Evolutionary conservation across 2,113 vertebrate genomes (phyloP).

Genomic region (Rutilus rutilus): DNA sequence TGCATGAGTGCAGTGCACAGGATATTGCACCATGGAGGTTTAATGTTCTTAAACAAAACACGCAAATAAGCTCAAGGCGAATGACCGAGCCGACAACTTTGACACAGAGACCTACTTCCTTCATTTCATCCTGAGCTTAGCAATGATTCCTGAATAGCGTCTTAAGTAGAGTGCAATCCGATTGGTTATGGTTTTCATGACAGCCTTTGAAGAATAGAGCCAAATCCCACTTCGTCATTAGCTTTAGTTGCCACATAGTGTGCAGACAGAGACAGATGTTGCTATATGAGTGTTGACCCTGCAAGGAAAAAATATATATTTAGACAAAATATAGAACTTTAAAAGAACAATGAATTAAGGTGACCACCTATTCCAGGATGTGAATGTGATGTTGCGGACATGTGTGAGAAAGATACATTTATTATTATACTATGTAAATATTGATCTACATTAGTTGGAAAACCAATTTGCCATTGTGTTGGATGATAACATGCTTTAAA

Average conservation of each 20-base stretch:
- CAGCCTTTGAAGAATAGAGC: background rate
- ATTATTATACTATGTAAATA: no score
- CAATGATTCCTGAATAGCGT: background rate
- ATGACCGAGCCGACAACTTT: background rate
- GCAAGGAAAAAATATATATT: background rate
- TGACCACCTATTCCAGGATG: no score
- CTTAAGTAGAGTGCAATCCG: constrained; percentile 4
- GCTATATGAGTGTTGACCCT: background rate
- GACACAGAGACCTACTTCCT: background rate
- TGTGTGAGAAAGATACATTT: no score
- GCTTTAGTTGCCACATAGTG: background rate
- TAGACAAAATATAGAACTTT: background rate
- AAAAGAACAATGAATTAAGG: background rate
- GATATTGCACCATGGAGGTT: background rate
- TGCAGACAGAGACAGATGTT: background rate
- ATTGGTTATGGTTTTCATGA: constrained; percentile 6
- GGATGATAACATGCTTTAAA: no score
- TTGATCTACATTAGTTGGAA: no score
- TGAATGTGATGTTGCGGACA: no score
- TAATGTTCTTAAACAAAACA: constrained; percentile 6
- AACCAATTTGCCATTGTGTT: no score
- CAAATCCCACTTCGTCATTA: constrained; percentile 14
- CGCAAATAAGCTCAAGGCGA: background rate
- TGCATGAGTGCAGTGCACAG: background rate
- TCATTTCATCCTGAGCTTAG: constrained; percentile 10